Base-by-base conservation (phyloP, 2,888 invertebrate genomes). In the Helicoverpa assulta region DNA sequence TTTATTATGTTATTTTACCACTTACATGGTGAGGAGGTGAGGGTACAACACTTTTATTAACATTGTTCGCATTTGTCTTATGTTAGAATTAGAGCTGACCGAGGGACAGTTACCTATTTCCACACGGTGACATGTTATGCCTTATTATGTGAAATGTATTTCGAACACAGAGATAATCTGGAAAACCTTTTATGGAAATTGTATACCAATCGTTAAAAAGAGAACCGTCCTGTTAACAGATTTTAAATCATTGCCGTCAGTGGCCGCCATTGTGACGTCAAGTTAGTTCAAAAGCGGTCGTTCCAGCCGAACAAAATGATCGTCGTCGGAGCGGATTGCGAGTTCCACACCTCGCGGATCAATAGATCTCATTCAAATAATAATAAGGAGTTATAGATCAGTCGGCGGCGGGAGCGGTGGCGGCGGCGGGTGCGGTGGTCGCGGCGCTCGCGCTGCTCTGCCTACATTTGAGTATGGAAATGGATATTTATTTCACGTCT, bases 171-270 rank as follows among this genome's bases (percentile, higher is more conserved):
- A 89, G 91, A 94, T 94, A 92, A 94, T 94, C 93, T 93, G 90
- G 88, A 89, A 92, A 90, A 89, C 95, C 95, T 93, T 95, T 94
- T 95, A 95, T 94, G 95, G 95, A 94, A 94, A 95, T 95, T 93
- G 95, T 94, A 94, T 94, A 94, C 94, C 91, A 94, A 95, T 95
- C 94, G 94, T 95, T 95, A 95, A 95, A 95, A 95, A 95, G 94
- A 95, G 93, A 92, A 95, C 87, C 94, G 93, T 93, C 92, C 95
- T 95, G 95, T 95, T 95, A 95, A 95, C 95, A 95, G 95, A 95
- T 95, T 95, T 95, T 95, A 95, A 95, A 95, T 95, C 95, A 95
- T 95, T 95, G 95, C 95, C 94, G 94, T 95, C 95, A 93, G 88
- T 80, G 87, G 91, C 83, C 89, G 87, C 95, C 92, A 95, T 95